Percentiles rank a stretch among this genome's conserved stretches.
These are phyloP conservation scores for Tragelaphus strepsiceros DNA, from an alignment of 2,113 vertebrate species.

Conservation along the genomic window DNA sequence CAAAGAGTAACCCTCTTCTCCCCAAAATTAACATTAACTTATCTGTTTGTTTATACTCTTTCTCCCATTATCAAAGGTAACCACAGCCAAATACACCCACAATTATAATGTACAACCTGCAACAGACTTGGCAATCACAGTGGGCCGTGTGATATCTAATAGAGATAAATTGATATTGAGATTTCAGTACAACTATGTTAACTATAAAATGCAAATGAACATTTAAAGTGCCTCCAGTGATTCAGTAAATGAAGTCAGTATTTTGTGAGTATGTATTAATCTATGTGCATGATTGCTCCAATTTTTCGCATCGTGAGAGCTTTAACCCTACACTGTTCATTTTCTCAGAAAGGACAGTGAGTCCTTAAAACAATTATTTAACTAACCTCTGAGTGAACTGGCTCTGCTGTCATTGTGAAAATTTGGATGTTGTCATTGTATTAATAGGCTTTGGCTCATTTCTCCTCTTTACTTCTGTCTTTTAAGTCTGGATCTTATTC, in stretches of 20 bases:
- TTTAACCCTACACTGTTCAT: conserved; percentile 75
- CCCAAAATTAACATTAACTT: not conserved
- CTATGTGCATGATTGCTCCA: conserved; percentile 59
- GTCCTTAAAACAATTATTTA: conserved; percentile 80
- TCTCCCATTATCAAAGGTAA: not conserved
- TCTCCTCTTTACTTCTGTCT: conserved; percentile 69
- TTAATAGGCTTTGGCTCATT: conserved; percentile 74
- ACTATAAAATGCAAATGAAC: conserved; percentile 58
- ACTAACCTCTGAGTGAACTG: conserved; percentile 74
- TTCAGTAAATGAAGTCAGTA: conserved; percentile 59
- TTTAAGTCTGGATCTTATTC: conserved; percentile 62
- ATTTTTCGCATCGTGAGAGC: conserved; percentile 72
- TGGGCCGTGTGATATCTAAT: not conserved
- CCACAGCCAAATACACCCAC: not conserved
- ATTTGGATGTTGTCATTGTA: conserved; percentile 71
- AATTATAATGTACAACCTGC: not conserved
- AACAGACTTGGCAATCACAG: not conserved
- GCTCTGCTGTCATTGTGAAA: conserved; percentile 66
- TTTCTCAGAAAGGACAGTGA: conserved; percentile 72
- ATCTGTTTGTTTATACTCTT: not conserved
- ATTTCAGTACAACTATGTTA: conserved; percentile 35
- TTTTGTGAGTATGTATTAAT: conserved; percentile 62
- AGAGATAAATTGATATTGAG: not conserved
- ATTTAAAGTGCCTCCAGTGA: conserved; percentile 5
- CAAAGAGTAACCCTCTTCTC: not conserved